Percentiles rank a stretch among this genome's conserved stretches.
Conservation (phyloP, 2,113 vertebrate species). For the Cacatua alba region DNA sequence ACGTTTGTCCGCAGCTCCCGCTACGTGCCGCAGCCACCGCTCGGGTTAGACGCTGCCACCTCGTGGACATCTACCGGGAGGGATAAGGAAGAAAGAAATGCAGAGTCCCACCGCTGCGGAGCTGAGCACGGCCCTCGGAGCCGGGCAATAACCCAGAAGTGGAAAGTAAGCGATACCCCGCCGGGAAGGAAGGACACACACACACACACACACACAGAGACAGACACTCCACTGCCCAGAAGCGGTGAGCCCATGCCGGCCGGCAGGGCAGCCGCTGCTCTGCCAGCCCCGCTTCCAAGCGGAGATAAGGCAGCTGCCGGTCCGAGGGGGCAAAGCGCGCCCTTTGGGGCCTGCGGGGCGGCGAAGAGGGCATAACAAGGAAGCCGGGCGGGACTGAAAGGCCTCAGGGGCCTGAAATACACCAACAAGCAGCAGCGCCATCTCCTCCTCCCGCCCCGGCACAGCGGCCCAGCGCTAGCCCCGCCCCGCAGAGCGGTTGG, state of each 20-base stretch:
- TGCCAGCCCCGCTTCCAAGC: fast-evolving
- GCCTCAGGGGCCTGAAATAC: fast-evolving
- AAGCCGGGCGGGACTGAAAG: fast-evolving
- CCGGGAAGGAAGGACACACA: background rate
- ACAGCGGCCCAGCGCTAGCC: fast-evolving
- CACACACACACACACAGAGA: too few species aligned
- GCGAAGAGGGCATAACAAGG: background rate
- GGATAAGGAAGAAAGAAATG: background rate
- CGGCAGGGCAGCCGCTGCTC: background rate
- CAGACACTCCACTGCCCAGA: background rate
- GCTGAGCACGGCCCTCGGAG: background rate
- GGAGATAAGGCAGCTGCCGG: too few species aligned
- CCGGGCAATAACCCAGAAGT: background rate
- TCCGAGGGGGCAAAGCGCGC: fast-evolving
- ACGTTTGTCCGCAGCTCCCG: fast-evolving
- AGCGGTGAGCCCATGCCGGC: too few species aligned
- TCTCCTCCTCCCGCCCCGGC: too few species aligned
- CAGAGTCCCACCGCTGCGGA: too few species aligned
- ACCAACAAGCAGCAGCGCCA: fast-evolving
- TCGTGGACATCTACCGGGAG: fast-evolving
- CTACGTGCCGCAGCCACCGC: fast-evolving
- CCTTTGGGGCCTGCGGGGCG: background rate
- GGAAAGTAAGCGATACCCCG: fast-evolving
- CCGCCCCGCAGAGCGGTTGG: background rate
- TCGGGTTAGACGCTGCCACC: background rate